phyloP scores from a whole-genome alignment of 2,113 vertebrate species.

The Eubucco bourcierii region DNA sequence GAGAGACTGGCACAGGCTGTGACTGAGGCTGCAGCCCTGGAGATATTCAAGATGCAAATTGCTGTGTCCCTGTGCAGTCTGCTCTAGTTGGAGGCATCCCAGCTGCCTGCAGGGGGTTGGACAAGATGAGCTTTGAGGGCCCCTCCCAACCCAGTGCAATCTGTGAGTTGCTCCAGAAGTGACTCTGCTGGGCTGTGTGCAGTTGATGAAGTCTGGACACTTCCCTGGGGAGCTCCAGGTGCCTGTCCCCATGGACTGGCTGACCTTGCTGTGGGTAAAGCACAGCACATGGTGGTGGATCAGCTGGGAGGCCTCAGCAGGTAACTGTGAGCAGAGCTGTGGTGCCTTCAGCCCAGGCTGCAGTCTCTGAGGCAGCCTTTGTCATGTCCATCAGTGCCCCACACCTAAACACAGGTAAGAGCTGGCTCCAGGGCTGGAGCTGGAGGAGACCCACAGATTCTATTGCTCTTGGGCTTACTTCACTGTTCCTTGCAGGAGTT shows the following conservation, averaged over 20 bases:
- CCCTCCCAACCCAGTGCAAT: too few species aligned
- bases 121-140: too few species aligned
- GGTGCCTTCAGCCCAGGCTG: background rate
- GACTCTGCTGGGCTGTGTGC: background rate
- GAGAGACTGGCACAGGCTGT: too few species aligned
- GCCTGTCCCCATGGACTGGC: background rate
- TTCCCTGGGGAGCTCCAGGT: background rate
- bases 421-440: background rate
- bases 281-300: fast-evolving
- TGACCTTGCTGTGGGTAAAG: background rate
- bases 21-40: too few species aligned
- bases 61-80: too few species aligned
- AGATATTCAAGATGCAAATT: too few species aligned
- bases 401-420: background rate
- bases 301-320: background rate
- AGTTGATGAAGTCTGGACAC: background rate
- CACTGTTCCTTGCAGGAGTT: background rate
- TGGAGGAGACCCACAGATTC: background rate
- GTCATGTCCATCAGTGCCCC: fast-evolving
- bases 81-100: too few species aligned
- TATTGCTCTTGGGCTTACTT: background rate
- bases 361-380: background rate
- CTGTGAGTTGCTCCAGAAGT: background rate
- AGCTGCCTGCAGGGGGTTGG: too few species aligned
- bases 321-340: background rate